phyloP scores from a whole-genome alignment of 2,113 vertebrate species.

The Irena cyanogastra region DNA sequence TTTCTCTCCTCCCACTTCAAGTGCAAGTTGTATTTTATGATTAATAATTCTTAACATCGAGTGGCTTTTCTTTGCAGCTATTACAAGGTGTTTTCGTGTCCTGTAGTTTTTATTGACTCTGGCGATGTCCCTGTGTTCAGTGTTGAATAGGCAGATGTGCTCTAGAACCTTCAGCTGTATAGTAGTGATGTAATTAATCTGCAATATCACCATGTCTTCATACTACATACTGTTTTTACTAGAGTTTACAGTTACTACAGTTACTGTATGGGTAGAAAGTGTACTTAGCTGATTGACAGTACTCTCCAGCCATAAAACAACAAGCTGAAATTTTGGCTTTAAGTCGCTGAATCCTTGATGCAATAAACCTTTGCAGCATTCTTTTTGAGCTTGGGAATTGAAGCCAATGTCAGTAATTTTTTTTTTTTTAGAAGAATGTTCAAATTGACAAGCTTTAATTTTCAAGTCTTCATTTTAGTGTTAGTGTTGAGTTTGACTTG shows the following conservation, averaged over 20 bases:
- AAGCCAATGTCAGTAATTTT: background rate
- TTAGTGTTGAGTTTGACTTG: background rate
- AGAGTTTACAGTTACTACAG: background rate
- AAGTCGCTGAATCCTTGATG: background rate
- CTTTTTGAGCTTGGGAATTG: background rate
- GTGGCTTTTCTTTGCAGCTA: background rate
- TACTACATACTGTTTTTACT: background rate
- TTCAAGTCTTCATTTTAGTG: background rate
- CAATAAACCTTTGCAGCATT: background rate
- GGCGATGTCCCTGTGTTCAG: background rate
- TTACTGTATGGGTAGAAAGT: background rate
- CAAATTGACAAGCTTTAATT: background rate
- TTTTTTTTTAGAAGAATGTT: background rate
- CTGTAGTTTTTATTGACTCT: background rate
- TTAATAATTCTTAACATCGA: background rate
- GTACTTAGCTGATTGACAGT: background rate
- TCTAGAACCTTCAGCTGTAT: background rate
- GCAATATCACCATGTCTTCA: background rate
- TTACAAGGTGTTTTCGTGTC: background rate
- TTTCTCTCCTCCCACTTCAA: background rate
- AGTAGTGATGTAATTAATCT: background rate
- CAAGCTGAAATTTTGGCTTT: background rate
- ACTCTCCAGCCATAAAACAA: background rate
- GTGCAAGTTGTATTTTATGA: background rate
- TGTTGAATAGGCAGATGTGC: background rate